Conservation (phyloP, 2,113 vertebrate genomes). For the Vidua chalybeata region DNA sequence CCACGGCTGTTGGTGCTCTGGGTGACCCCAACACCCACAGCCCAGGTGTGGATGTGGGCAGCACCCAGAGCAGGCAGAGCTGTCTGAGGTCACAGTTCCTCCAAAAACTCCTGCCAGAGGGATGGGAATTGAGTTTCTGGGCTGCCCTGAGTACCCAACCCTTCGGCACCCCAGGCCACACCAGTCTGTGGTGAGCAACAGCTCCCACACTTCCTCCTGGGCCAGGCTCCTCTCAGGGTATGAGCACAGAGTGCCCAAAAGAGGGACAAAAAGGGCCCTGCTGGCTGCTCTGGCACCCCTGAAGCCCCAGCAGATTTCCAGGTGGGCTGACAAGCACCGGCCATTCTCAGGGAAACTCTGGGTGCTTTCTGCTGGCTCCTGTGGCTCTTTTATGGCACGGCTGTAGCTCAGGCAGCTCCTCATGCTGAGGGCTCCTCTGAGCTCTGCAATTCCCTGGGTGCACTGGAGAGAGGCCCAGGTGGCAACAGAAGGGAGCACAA, state of each 20-base stretch:
- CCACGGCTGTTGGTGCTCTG: rapidly evolving
- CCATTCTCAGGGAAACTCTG: not conserved
- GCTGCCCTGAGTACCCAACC: rapidly evolving
- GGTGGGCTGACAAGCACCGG: rapidly evolving
- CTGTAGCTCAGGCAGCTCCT: not conserved
- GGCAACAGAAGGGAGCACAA: not conserved
- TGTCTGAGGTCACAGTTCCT: not conserved
- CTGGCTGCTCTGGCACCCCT: not conserved
- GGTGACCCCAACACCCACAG: not conserved
- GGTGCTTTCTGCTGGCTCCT: not conserved
- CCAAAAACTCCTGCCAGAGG: rapidly evolving
- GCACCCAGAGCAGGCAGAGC: not conserved
- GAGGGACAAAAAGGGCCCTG: not conserved
- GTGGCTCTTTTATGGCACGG: rapidly evolving
- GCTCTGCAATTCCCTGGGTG: rapidly evolving
- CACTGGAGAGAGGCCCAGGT: not conserved
- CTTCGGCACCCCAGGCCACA: not conserved
- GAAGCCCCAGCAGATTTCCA: no score
- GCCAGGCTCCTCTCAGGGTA: not conserved
- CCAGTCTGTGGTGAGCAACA: not conserved
- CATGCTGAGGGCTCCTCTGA: not conserved
- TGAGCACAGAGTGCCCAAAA: rapidly evolving
- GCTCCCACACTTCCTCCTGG: not conserved
- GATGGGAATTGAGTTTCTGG: not conserved
- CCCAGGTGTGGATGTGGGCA: rapidly evolving